A percentile compares a stretch with the other conserved stretches of the same genome.
Conservation (phyloP, 2,797 vertebrate species). For the Pogoniulus pusillus region DNA sequence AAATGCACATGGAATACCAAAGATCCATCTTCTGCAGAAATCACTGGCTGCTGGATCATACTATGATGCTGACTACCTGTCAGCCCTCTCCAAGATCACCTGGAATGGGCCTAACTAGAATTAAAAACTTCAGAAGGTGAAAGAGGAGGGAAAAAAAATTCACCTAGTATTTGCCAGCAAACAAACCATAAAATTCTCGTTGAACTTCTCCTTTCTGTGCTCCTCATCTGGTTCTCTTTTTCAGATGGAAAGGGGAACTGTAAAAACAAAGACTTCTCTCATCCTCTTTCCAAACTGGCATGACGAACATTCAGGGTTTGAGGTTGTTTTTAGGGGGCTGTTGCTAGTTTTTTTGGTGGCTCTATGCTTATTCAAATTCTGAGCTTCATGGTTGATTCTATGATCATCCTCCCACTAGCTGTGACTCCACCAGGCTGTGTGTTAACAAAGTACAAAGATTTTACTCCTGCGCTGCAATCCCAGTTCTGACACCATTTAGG, state of each 20-base stretch:
- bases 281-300: conserved; percentile 55
- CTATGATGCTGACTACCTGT: not conserved
- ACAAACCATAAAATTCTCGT: not conserved
- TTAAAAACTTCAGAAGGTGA: not conserved
- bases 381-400: not conserved
- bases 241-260: conserved; percentile 61
- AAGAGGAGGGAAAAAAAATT: not conserved
- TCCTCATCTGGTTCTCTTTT: conserved; percentile 58
- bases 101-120: not conserved
- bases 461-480: not conserved
- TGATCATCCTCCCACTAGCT: not conserved
- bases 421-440: not conserved
- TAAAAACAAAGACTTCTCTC: conserved; percentile 34
- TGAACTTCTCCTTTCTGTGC: conserved; percentile 59
- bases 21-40: not conserved
- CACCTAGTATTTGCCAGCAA: conserved; percentile 4
- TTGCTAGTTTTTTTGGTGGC: not conserved
- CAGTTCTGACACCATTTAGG: not conserved
- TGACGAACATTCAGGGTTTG: not conserved
- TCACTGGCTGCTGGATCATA: not conserved
- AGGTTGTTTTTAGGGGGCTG: not conserved
- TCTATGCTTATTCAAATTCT: not conserved
- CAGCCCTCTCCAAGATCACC: not conserved
- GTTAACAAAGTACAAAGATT: not conserved
- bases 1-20: not conserved